Conservation (phyloP, 92 coral and sea anemone genomes). For the Hydrozoanthus gracilis region DNA sequence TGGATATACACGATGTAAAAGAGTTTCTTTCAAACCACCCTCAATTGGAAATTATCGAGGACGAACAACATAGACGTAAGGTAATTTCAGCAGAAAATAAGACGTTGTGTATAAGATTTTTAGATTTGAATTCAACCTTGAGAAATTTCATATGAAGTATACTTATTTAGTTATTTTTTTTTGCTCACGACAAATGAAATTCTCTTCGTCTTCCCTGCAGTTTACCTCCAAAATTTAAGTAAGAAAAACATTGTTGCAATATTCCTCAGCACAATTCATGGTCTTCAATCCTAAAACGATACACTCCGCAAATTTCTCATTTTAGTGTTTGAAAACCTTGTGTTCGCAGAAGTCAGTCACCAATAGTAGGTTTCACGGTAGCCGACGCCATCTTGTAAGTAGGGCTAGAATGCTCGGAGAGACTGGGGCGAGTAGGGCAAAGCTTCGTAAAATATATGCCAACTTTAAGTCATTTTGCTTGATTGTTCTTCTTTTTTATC, state of each 20-base stretch:
- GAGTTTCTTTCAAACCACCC: slow-evolving; percentile 75
- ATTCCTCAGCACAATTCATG: too few species aligned
- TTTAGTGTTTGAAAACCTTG: too few species aligned
- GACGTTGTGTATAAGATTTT: background rate
- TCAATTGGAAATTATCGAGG: slow-evolving; percentile 73
- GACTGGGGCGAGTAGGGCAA: background rate
- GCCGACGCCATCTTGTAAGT: too few species aligned
- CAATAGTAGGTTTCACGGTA: too few species aligned
- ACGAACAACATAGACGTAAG: slow-evolving; percentile 67
- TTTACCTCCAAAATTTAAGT: too few species aligned
- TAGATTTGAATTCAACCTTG: background rate
- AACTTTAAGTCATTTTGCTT: background rate
- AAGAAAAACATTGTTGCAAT: too few species aligned
- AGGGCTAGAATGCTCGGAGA: background rate
- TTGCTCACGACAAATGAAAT: too few species aligned
- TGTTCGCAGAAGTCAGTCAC: too few species aligned
- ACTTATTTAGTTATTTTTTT: too few species aligned
- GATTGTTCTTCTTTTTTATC: background rate
- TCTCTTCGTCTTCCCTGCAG: too few species aligned
- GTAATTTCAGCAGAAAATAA: slow-evolving; percentile 33
- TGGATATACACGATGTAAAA: slow-evolving; percentile 62
- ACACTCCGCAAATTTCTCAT: too few species aligned
- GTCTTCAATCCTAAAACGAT: too few species aligned
- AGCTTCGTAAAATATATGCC: background rate
- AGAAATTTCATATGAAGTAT: background rate